Percentiles rank a stretch among this genome's conserved stretches.
Evolutionary conservation across 1,140 invertebrate species (phyloP).

Genomic region (Leptonema lineaticorne): DNA sequence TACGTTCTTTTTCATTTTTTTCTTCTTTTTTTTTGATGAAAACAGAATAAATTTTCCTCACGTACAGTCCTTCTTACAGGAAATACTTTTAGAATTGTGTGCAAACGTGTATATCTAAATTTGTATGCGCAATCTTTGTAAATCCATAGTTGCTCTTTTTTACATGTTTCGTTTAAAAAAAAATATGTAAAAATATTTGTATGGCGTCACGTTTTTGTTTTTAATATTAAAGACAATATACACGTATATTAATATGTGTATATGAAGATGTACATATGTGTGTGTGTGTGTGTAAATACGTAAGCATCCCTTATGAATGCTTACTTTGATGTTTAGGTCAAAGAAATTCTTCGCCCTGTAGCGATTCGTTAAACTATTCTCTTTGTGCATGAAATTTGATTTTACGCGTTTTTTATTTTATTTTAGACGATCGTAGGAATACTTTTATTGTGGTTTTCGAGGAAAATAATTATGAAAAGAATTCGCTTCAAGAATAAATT

Average conservation of each 20-base stretch:
- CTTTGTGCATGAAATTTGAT: conserved; percentile 23
- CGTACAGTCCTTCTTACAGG: conserved; percentile 16
- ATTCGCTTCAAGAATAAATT: no score
- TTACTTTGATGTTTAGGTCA: conserved; percentile 20
- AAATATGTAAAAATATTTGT: background rate
- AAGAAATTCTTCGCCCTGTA: conserved; percentile 27
- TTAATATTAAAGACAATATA: no score
- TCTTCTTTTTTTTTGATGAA: conserved; percentile 18
- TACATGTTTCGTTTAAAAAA: background rate
- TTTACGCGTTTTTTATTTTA: conserved; percentile 26
- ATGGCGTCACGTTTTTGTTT: no score
- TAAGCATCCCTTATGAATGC: conserved; percentile 9
- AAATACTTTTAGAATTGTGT: background rate
- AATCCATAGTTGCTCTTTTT: background rate
- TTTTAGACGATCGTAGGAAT: conserved; percentile 10
- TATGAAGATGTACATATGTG: background rate
- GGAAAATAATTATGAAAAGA: no score
- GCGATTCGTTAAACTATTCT: conserved; percentile 27
- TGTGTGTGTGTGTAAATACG: background rate
- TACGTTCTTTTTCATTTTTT: background rate
- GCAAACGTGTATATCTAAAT: background rate
- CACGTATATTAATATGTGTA: background rate
- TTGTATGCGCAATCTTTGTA: conserved; percentile 4
- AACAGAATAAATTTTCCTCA: conserved; percentile 27
- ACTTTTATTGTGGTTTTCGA: no score